Evolutionary conservation across 2,113 vertebrate genomes (phyloP).

Genomic region (Coptodon bakossiorum): DNA sequence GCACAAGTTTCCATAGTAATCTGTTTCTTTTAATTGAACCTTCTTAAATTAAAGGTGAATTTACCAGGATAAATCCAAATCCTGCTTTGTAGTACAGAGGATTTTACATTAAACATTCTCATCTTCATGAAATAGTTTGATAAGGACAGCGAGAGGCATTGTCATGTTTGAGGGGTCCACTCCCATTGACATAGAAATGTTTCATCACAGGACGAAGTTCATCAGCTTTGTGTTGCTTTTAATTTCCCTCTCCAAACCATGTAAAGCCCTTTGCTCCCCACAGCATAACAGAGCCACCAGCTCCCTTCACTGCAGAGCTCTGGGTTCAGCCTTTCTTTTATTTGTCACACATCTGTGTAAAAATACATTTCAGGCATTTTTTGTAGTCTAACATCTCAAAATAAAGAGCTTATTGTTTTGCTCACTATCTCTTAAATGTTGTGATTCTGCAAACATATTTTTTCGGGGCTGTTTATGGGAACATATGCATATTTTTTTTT

Average conservation of each 20-base stretch:
- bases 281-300: background rate
- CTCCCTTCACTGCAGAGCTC: background rate
- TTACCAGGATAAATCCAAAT: background rate
- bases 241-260: background rate
- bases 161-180: background rate
- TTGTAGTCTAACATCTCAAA: background rate
- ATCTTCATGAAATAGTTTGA: background rate
- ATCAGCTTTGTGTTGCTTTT: background rate
- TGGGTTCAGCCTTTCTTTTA: background rate
- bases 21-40: background rate
- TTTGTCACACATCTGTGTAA: background rate
- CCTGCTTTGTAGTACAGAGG: background rate
- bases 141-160: background rate
- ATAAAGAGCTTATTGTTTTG: background rate
- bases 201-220: background rate
- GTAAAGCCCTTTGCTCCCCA: background rate
- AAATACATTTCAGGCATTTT: background rate
- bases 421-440: background rate
- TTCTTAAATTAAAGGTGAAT: background rate
- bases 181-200: background rate
- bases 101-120: background rate
- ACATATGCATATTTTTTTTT: background rate
- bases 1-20: background rate
- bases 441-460: background rate
- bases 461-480: background rate